A percentile compares a stretch with the other conserved stretches of the same genome.
Conservation (phyloP, 2,797 vertebrate species). For the Protosalanx chinensis region DNA sequence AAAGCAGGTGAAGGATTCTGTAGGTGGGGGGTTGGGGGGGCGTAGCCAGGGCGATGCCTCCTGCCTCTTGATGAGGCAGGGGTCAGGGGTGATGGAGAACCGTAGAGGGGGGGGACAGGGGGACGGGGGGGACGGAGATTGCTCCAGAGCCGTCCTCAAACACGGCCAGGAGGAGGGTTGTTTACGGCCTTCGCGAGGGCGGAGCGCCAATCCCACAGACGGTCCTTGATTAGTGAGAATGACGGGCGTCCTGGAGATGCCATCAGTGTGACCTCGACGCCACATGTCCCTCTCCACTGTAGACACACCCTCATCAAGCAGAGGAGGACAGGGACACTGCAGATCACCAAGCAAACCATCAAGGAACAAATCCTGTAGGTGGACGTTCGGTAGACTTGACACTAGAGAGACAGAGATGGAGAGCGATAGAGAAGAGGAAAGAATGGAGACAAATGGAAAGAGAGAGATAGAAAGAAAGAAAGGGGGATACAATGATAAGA, state of each 20-base stretch:
- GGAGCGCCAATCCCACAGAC: no score
- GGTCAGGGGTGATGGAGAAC: slow-evolving; percentile 21
- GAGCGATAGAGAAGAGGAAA: background rate
- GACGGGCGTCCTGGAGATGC: no score
- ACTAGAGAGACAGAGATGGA: background rate
- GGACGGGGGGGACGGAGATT: slow-evolving; percentile 3
- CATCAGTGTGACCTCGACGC: no score
- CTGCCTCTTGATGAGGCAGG: slow-evolving; percentile 6
- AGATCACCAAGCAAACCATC: no score
- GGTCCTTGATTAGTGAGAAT: no score
- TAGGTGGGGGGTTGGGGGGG: slow-evolving; percentile 3
- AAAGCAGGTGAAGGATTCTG: slow-evolving; percentile 4
- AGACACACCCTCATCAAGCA: no score
- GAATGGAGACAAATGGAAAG: background rate
- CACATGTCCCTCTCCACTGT: no score
- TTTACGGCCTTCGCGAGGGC: background rate
- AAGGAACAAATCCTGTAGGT: no score
- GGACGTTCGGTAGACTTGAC: no score
- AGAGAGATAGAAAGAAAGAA: slow-evolving; percentile 11
- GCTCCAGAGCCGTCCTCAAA: background rate
- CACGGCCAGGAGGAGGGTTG: no score
- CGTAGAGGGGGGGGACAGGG: background rate
- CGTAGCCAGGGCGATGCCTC: slow-evolving; percentile 12
- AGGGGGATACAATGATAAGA: slow-evolving; percentile 13
- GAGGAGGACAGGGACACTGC: no score